Percentiles rank a stretch among this genome's conserved stretches.
Evolutionary conservation across 1,140 invertebrate species (phyloP).

Genomic region (Drosophila ogumai): DNA sequence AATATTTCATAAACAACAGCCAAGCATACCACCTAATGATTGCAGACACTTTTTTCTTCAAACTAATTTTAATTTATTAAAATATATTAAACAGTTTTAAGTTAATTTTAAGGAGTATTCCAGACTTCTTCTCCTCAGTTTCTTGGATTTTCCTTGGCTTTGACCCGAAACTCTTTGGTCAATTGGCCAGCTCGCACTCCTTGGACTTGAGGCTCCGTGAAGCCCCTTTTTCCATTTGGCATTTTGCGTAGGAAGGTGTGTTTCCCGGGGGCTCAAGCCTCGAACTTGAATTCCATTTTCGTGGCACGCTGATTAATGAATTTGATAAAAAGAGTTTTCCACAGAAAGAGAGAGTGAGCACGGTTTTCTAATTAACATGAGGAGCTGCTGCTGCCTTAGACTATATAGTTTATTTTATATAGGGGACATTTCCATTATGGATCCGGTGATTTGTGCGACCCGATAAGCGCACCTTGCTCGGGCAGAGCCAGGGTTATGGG

Average conservation of each 20-base stretch:
- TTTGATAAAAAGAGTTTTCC: conserved; percentile 67
- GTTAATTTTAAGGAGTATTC: background rate
- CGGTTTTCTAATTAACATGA: conserved; percentile 75
- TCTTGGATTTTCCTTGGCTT: background rate
- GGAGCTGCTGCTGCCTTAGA: conserved; percentile 16
- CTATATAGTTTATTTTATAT: conserved; percentile 4
- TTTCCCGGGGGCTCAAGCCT: conserved; percentile 18
- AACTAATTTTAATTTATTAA: background rate
- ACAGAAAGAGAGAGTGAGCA: conserved; percentile 25
- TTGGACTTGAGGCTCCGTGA: background rate
- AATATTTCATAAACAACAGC: background rate
- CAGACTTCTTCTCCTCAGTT: background rate
- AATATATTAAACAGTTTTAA: background rate
- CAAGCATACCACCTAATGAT: background rate
- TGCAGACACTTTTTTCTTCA: background rate
- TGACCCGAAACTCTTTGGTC: conserved; percentile 55
- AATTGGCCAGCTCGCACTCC: conserved; percentile 36
- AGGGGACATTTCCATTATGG: conserved; percentile 71
- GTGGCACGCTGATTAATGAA: conserved; percentile 73
- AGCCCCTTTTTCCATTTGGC: conserved; percentile 1
- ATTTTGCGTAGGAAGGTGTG: conserved; percentile 52
- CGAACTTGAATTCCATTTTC: conserved; percentile 52
- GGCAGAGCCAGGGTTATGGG: conserved; percentile 10
- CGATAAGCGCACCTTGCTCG: conserved; percentile 63
- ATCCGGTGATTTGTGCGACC: conserved; percentile 64